Percentiles rank a stretch among this genome's conserved stretches.
phyloP scores from a whole-genome alignment of 2,113 vertebrate genomes.

The Ramphastos sulfuratus region DNA sequence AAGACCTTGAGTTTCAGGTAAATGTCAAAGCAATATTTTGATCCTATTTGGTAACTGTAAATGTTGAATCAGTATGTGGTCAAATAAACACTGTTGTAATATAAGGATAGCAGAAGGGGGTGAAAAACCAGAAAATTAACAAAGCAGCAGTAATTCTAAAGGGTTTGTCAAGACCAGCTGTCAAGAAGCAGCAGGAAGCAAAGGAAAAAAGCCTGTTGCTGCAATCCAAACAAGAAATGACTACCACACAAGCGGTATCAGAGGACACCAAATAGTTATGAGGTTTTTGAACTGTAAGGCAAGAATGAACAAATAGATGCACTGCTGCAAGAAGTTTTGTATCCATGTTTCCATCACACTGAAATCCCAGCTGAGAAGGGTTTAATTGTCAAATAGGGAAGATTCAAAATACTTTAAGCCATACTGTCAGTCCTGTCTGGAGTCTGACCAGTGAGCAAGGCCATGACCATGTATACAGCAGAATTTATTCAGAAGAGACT shows the following conservation, averaged over 20 bases:
- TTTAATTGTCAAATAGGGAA: neutral
- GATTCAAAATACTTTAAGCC: neutral
- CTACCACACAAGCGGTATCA: neutral
- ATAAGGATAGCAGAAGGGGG: neutral
- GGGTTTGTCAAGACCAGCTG: neutral
- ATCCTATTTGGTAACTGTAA: slow-evolving; percentile 3
- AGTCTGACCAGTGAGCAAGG: neutral
- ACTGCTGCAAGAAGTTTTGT: neutral
- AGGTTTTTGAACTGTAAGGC: neutral
- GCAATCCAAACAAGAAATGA: neutral
- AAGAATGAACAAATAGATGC: neutral
- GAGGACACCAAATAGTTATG: neutral
- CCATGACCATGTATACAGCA: neutral
- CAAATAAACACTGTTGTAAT: neutral
- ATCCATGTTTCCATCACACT: neutral
- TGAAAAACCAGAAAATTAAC: slow-evolving; percentile 24
- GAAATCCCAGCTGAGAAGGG: neutral
- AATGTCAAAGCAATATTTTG: slow-evolving; percentile 28
- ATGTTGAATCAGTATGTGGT: slow-evolving; percentile 8
- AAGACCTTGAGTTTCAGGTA: slow-evolving; percentile 1
- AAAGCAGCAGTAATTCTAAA: slow-evolving; percentile 14
- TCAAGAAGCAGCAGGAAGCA: slow-evolving; percentile 28
- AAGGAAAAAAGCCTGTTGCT: slow-evolving; percentile 24
- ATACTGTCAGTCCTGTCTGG: neutral
- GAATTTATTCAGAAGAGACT: neutral